Evolutionary conservation across 2,888 invertebrate genomes (phyloP), one percentile per base, ranked within the genome.

Genomic region (Azorinus chamasolen): DNA sequence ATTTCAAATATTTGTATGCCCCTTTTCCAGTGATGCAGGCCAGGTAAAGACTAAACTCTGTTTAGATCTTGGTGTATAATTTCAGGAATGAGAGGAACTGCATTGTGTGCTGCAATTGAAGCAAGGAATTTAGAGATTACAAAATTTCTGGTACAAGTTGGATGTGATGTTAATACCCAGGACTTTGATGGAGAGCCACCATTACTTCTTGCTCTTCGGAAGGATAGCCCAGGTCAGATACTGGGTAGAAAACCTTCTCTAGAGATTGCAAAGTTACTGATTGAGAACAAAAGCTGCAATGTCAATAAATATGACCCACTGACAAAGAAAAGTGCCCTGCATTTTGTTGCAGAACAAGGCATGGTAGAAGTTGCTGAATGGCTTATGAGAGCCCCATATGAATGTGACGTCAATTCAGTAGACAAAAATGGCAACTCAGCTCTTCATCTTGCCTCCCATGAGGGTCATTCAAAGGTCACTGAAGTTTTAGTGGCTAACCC

Each of bases 171-270:
- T 1, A 88, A 88, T 59, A 76, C 79, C 8, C 65, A 74, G 39
- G 88, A 87, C 51, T 86, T 73, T 59, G 87, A 86, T 51, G 81
- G 84, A 6, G 88, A 88, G 58, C 87, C 88, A 12, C 88, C 88
- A 4, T 58, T 88, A 32, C 68, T 80, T 32, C 75, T 88, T 8
- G 86, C 88, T 1, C 77, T 87, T 10, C 74, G 88, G 22, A 88
- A 88, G 66, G 80, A 81, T n/a, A 48, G 54, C 14, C 73, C 73
- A 8, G 59, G 74, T n/a, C 63, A 73, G 45, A 69, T 80, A 16
- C 59, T 54, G 16, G 65, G 65, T 12, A 76, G 61, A 22, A 39
- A 37, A 16, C 57, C 68, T 0, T 74, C 64, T 25, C 68, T 83
- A 20, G 76, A 79, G 12, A 77, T 84, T 24, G 84, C 79, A 5